phyloP scores from a whole-genome alignment of 2,888 invertebrate genomes.

The Xylota segnis region DNA sequence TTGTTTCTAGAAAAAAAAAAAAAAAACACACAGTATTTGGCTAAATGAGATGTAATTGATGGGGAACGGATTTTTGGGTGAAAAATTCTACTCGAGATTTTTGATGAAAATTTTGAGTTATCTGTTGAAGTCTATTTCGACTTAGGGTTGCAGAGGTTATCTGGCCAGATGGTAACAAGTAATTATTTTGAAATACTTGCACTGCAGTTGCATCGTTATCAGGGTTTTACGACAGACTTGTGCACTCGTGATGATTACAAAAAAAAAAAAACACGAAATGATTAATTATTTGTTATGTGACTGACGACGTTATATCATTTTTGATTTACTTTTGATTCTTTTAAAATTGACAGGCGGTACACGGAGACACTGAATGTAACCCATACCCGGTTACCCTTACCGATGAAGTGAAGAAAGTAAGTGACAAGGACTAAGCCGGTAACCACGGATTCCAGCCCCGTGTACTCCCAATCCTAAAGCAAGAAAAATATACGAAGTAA shows the following conservation, averaged over 20 bases:
- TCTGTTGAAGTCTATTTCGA: background rate
- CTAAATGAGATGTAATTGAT: constrained; percentile 5
- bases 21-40: too few species aligned
- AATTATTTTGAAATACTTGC: background rate
- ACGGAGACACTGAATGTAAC: too few species aligned
- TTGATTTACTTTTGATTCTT: too few species aligned
- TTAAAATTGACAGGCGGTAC: too few species aligned
- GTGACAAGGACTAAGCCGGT: too few species aligned
- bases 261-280: background rate
- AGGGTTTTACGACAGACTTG: background rate
- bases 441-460: too few species aligned
- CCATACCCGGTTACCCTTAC: too few species aligned
- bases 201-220: constrained; percentile 11
- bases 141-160: background rate
- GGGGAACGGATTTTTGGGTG: background rate
- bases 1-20: background rate
- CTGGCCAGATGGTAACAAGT: background rate
- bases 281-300: background rate
- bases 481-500: too few species aligned
- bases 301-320: too few species aligned
- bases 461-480: too few species aligned
- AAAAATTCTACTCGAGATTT: background rate
- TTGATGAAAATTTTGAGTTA: background rate
- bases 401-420: too few species aligned
- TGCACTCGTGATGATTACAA: background rate